Base-by-base conservation (phyloP, 2,113 vertebrate genomes). In the Scomber japonicus region DNA sequence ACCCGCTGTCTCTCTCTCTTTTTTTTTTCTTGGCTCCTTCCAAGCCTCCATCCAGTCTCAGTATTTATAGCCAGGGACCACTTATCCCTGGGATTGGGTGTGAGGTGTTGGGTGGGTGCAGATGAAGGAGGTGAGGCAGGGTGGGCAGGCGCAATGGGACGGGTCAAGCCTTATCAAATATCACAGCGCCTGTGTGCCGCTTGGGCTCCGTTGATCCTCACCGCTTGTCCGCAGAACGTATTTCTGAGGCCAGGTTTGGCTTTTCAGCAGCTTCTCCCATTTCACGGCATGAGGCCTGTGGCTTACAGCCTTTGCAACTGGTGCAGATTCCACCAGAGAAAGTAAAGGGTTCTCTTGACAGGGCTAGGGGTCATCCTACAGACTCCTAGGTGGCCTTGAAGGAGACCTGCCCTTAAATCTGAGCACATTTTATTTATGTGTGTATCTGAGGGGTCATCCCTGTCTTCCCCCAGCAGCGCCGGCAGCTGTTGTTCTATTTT, bases 241-340 rank as follows among this genome's bases (percentile, higher is more conserved):
- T 91, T 90, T 94, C 90, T 91, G 85, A 85, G 84, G 86, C 85
- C 92, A 88, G 93, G 91, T 95, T 96, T 94, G 89, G 84, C 92
- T 95, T 94, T 91, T 93, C 94, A 92, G 90, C 90, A 90, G 90
- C 89, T 83, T 93, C 93, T 95, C 89, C 53, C 14, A 85, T 95
- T 96, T 93, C 95, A 92, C 77, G 83, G 81, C 91, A 73, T 49
- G 79, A 80, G 89, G 86, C 87, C 77, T 69, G 79, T 27, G 84
- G 78, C 82, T 82, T 84, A 73, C 80, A 82, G 88, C 81, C 91
- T 89, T 76, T 91, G 92, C 89, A 84, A 92, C 90, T 84, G 81
- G 50, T 89, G 89, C 92, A 93, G 85, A 95, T 95, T 95, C 94
- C 93, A 89, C 21, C 27, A 68, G 84, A 78, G 93, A 93, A 93